Evolutionary conservation across 2,797 vertebrate species (phyloP).

Genomic region (Adrianichthys oophorus): DNA sequence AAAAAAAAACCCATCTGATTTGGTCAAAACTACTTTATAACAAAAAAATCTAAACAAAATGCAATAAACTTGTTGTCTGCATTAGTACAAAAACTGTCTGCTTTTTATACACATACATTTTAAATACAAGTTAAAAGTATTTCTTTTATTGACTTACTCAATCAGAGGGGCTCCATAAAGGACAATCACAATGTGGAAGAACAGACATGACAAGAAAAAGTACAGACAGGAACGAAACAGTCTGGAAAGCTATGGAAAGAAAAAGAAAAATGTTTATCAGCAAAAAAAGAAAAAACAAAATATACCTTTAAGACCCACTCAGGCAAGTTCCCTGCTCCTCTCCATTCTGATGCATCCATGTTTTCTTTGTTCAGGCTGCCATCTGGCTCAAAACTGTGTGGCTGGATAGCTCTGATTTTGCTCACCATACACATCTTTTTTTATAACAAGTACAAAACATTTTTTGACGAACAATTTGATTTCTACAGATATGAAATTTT

Average conservation of each 20-base stretch:
- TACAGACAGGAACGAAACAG: constrained; percentile 89
- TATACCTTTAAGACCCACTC: too few relatives aligned
- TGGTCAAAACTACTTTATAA: background rate
- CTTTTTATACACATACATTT: too few relatives aligned
- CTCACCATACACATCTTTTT: too few relatives aligned
- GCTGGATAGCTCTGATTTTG: too few relatives aligned
- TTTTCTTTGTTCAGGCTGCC: too few relatives aligned
- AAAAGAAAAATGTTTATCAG: background rate
- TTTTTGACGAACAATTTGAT: too few relatives aligned
- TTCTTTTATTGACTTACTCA: constrained; percentile 84
- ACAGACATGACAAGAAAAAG: constrained; percentile 89
- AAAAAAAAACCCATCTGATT: background rate
- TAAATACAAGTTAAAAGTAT: too few relatives aligned
- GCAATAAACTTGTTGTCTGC: background rate
- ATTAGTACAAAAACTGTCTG: background rate
- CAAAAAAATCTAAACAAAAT: background rate
- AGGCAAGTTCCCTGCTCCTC: too few relatives aligned
- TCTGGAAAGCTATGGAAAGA: constrained; percentile 83
- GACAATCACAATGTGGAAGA: constrained; percentile 90
- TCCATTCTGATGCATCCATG: too few relatives aligned
- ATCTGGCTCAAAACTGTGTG: too few relatives aligned
- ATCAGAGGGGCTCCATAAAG: constrained; percentile 94
- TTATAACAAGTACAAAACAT: too few relatives aligned
- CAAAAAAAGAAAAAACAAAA: background rate
- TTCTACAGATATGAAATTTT: too few relatives aligned